Percentiles rank a stretch among this genome's conserved stretches.
Evolutionary conservation across 2,113 vertebrate species (phyloP).

Genomic region (Embiotoca jacksoni): DNA sequence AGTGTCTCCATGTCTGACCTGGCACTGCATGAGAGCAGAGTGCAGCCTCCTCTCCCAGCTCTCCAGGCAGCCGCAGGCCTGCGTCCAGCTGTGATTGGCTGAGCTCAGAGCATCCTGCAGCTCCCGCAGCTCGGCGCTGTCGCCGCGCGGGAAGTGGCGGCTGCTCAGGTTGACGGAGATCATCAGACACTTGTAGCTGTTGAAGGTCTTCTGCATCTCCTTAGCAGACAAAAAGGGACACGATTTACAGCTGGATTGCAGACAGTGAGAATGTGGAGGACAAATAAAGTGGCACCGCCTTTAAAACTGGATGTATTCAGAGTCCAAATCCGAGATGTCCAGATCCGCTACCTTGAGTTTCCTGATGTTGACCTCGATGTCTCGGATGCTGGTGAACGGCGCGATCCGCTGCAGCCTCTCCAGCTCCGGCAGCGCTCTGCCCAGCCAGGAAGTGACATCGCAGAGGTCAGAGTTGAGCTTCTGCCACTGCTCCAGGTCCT

Average conservation of each 20-base stretch:
- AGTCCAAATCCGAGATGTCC: too few species aligned
- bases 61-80: conserved; percentile 81
- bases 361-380: conserved; percentile 83
- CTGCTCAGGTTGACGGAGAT: conserved; percentile 87
- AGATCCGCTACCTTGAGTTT: conserved; percentile 82
- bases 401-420: conserved; percentile 79
- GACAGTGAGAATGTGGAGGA: too few species aligned
- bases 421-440: conserved; percentile 85
- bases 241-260: not conserved
- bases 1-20: conserved; percentile 79
- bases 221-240: conserved; percentile 46
- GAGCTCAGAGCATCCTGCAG: conserved; percentile 84
- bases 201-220: conserved; percentile 89
- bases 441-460: conserved; percentile 87
- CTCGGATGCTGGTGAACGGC: conserved; percentile 74
- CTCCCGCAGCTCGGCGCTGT: conserved; percentile 82
- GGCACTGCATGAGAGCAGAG: conserved; percentile 86
- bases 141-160: conserved; percentile 81
- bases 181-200: conserved; percentile 89
- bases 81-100: conserved; percentile 89
- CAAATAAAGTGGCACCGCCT: too few species aligned
- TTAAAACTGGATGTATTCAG: too few species aligned
- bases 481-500: conserved; percentile 85
- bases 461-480: conserved; percentile 88
- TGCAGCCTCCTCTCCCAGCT: conserved; percentile 87